A percentile compares a stretch with the other conserved stretches of the same genome.
Conservation (phyloP, 2,113 vertebrate species). For the Rhizomys pruinosus region DNA sequence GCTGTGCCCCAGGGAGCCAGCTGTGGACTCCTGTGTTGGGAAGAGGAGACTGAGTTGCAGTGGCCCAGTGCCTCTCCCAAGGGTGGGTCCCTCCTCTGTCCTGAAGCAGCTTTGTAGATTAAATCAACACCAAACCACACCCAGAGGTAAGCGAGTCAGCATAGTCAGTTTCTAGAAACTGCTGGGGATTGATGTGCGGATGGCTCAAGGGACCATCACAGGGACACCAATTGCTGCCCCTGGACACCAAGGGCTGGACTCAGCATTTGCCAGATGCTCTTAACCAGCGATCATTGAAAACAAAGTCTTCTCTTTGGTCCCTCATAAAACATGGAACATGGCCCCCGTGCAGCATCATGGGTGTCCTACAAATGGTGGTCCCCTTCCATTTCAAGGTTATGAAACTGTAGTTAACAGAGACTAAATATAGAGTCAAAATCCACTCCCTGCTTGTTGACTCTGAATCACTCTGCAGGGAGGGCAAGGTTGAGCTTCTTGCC, state of each 20-base stretch:
- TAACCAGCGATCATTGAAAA: background rate
- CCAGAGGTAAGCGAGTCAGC: background rate
- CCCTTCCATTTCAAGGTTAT: no score
- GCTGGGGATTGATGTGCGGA: background rate
- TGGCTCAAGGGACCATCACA: background rate
- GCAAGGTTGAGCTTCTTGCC: accelerated
- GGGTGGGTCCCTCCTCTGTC: slow-evolving; percentile 10
- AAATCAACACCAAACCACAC: background rate
- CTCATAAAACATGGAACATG: background rate
- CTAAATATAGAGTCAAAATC: background rate
- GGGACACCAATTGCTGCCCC: background rate
- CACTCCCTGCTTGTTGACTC: no score
- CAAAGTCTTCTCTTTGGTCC: background rate
- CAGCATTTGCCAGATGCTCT: no score
- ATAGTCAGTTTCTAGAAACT: background rate
- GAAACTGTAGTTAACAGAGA: background rate
- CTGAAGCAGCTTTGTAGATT: slow-evolving; percentile 46
- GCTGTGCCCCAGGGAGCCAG: background rate
- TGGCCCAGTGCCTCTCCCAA: background rate
- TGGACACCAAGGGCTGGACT: background rate
- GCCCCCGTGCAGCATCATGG: no score
- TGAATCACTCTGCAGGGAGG: background rate
- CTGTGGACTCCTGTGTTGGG: background rate
- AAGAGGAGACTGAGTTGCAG: slow-evolving; percentile 45
- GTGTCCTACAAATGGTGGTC: background rate